Evolutionary conservation across 2,888 invertebrate genomes (phyloP), one percentile per base, ranked within the genome.

Genomic region (Andrena camellia): DNA sequence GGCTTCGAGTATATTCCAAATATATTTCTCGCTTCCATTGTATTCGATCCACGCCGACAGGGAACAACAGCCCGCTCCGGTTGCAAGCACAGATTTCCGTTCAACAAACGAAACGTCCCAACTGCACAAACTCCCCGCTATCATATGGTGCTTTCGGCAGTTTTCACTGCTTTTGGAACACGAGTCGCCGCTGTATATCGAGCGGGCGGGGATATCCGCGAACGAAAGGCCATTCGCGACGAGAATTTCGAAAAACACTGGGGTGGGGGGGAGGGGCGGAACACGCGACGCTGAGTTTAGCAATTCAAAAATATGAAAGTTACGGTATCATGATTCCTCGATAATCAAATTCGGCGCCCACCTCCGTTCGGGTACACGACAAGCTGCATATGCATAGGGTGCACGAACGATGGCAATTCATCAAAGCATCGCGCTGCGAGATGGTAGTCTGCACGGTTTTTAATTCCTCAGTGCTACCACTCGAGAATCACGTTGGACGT

Each of bases 301-400:
- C 29, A 57, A 71, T 20, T 52, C 26, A 52, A 63, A 23, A 20
- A 26, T 64, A 17, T 26, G 10, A 33, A 35, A 57, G 31, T 60
- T 42, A 33, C 20, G 54, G 17, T 69, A 64, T 68, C 62, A 26
- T 50, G 50, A 57, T 31, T 35, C 13, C 17, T 69, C 26, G 68
- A 63, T 69, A 57, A 79, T 79, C 63, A 75, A 75, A 79, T 79
- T 75, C 23, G 42, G 42, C 57, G 10, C 59, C 33, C 54, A 74
- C 33, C n/a, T 23, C 17, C 62, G 23, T 1, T 10, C 10, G 23
- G n/a, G 69, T 23, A 2, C 7, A 59, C 26, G 69, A 76, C 66
- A 42, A 81, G 26, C 26, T 67, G 84, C 85, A 76, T 85, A 85
- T 80, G 75, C 78, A 74, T 70, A 69, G 69, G 73, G 81, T 67